Conservation (phyloP, 2,888 invertebrate species). For the Hyposoter dolosus region DNA sequence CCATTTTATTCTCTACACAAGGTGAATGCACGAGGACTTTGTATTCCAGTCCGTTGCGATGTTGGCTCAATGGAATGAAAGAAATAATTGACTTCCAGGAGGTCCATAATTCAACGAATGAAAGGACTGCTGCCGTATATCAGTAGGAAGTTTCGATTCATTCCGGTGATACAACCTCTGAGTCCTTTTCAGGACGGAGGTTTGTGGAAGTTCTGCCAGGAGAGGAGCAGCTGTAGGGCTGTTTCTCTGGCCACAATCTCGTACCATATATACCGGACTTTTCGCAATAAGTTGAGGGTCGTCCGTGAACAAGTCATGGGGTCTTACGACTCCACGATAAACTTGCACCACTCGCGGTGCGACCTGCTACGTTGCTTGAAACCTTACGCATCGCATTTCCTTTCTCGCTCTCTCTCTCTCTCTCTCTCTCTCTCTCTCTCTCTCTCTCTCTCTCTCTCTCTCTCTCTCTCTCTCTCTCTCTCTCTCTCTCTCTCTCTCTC, state of each 20-base stretch:
- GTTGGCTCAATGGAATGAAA: constrained; percentile 48
- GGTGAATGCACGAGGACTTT: constrained; percentile 21
- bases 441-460: constrained; percentile 29
- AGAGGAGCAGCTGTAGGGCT: constrained; percentile 33
- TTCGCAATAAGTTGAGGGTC: constrained; percentile 26
- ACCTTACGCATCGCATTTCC: constrained; percentile 11
- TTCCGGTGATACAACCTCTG: constrained; percentile 38
- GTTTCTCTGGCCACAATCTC: constrained; percentile 45
- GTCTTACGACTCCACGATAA: constrained; percentile 61
- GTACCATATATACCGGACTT: constrained; percentile 33
- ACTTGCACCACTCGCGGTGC: constrained; percentile 50
- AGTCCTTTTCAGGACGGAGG: constrained; percentile 29
- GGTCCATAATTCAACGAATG: constrained; percentile 58
- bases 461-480: constrained; percentile 25
- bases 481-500: constrained; percentile 4
- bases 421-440: constrained; percentile 1
- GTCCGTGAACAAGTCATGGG: constrained; percentile 45
- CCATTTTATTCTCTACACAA: constrained; percentile 54
- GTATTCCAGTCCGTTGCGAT: constrained; percentile 8
- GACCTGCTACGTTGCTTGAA: constrained; percentile 33
- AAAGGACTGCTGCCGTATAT: constrained; percentile 29
- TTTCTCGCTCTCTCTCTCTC: constrained; percentile 29
- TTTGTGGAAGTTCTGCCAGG: neutral
- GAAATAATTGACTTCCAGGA: constrained; percentile 61
- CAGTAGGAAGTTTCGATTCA: constrained; percentile 54